Evolutionary conservation across 2,113 vertebrate genomes (phyloP).

Genomic region (Erpornis zantholeuca): DNA sequence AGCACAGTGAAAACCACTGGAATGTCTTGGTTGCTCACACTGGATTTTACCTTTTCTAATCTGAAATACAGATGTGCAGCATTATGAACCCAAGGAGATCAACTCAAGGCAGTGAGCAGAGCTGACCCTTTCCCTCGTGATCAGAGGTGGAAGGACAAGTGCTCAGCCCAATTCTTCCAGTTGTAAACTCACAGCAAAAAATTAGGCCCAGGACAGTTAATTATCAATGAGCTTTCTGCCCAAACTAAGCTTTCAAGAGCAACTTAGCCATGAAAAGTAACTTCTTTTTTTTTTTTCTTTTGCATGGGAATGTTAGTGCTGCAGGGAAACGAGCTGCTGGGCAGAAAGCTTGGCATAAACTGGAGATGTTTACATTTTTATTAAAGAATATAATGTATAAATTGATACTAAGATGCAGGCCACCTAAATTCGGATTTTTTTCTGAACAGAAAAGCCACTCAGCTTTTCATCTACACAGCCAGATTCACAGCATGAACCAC

Average conservation of each 20-base stretch:
- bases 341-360: neutral
- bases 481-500: neutral
- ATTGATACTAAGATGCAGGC: neutral
- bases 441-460: neutral
- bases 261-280: neutral
- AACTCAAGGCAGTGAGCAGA: neutral
- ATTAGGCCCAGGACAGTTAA: neutral
- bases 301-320: neutral
- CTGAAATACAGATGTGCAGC: neutral
- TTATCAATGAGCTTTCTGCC: neutral
- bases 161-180: neutral
- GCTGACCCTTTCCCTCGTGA: neutral
- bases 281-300: neutral
- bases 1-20: neutral
- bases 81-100: neutral
- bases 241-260: neutral
- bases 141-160: neutral
- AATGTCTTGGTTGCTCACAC: neutral
- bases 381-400: neutral
- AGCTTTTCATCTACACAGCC: neutral
- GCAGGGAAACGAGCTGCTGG: neutral
- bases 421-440: neutral
- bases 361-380: neutral
- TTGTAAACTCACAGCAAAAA: neutral
- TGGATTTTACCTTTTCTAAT: neutral